Percentiles rank a stretch among this genome's conserved stretches.
These are phyloP conservation scores for Pantelozetes paolii DNA, from an alignment of 2,888 invertebrate genomes.

Conservation along the genomic window DNA sequence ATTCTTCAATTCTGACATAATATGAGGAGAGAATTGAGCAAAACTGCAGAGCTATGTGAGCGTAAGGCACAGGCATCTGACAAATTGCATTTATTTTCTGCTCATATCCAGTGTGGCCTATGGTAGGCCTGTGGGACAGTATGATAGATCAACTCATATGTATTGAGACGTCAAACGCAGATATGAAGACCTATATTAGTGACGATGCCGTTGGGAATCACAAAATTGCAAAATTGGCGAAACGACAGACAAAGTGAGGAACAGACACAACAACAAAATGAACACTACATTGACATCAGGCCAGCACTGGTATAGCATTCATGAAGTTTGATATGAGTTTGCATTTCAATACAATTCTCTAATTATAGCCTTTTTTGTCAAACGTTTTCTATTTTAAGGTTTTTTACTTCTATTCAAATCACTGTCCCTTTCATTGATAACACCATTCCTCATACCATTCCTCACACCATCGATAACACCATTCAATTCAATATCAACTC, in stretches of 20 bases:
- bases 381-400: constrained; percentile 12
- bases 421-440: constrained; percentile 16
- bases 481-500: not conserved
- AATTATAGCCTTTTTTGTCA: constrained; percentile 7
- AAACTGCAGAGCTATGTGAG: not conserved
- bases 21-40: constrained; percentile 22
- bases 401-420: constrained; percentile 17
- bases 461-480: not conserved
- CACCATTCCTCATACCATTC: no score
- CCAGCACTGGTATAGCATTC: not conserved
- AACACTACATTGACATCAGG: constrained; percentile 3
- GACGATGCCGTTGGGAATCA: constrained; percentile 28
- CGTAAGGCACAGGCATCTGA: constrained; percentile 14
- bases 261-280: constrained; percentile 25
- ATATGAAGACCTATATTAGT: constrained; percentile 31
- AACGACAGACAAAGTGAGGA: not conserved
- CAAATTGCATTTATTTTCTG: constrained; percentile 31
- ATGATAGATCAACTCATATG: constrained; percentile 35
- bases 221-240: constrained; percentile 28
- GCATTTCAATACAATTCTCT: not conserved
- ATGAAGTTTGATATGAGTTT: not conserved
- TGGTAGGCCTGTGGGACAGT: constrained; percentile 34
- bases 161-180: constrained; percentile 33
- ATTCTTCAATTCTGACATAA: constrained; percentile 17
- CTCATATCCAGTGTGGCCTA: constrained; percentile 34